phyloP scores from a whole-genome alignment of 2,797 vertebrate species.

The Chelmon rostratus region DNA sequence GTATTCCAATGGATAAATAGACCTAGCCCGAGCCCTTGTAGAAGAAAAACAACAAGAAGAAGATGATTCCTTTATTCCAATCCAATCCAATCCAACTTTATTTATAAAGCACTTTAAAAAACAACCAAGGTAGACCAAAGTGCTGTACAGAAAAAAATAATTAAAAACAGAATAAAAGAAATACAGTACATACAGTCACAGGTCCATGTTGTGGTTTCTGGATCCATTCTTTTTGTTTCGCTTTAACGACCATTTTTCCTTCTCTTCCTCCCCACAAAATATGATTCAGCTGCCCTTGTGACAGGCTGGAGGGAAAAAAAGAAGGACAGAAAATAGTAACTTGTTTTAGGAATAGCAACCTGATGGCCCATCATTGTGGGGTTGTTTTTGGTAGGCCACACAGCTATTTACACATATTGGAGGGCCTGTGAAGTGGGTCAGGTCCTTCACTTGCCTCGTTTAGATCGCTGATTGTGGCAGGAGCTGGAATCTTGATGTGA shows the following conservation, averaged over 20 bases:
- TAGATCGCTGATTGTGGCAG: conserved; percentile 70
- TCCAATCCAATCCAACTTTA: too few relatives aligned
- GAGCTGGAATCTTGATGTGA: conserved; percentile 37
- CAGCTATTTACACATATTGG: conserved; percentile 59
- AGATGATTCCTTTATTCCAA: too few relatives aligned
- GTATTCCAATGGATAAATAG: too few relatives aligned
- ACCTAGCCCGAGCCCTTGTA: too few relatives aligned
- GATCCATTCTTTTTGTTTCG: background rate
- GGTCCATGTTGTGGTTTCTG: background rate
- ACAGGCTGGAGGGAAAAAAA: conserved; percentile 20
- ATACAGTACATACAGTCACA: too few relatives aligned
- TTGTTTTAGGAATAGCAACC: conserved; percentile 68
- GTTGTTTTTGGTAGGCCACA: conserved; percentile 40
- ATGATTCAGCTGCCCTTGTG: conserved; percentile 58
- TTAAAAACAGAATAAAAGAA: too few relatives aligned
- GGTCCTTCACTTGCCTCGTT: conserved; percentile 63
- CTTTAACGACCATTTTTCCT: conserved; percentile 2
- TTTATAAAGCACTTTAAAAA: too few relatives aligned
- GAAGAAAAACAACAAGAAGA: too few relatives aligned
- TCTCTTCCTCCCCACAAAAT: background rate
- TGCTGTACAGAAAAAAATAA: too few relatives aligned
- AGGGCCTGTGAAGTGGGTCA: conserved; percentile 60
- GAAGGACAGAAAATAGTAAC: conserved; percentile 53
- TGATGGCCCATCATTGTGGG: conserved; percentile 46
- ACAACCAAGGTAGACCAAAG: too few relatives aligned